Evolutionary conservation across 2,797 vertebrate genomes (phyloP).

Genomic region (Cyprinodon diabolis): DNA sequence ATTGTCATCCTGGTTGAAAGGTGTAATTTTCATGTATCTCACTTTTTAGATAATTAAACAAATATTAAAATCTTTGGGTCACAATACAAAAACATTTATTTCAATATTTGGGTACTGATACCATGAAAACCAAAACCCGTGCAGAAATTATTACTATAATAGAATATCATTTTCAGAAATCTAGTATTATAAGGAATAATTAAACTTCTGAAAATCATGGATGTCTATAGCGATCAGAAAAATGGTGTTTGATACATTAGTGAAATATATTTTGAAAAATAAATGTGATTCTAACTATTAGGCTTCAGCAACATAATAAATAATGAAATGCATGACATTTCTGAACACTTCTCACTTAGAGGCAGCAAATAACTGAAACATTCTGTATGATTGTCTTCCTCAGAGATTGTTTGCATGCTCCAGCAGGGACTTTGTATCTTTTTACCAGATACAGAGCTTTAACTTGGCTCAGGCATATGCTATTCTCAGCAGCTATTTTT

Average conservation of each 20-base stretch:
- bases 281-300: neutral
- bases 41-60: neutral
- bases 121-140: neutral
- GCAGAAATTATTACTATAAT: neutral
- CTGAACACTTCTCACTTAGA: slow-evolving; percentile 33
- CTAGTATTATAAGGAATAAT: too few species aligned
- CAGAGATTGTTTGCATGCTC: slow-evolving; percentile 33
- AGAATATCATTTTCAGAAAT: too few species aligned
- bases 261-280: slow-evolving; percentile 1
- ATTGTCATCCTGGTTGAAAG: neutral
- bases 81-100: too few species aligned
- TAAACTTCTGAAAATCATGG: neutral
- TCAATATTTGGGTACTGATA: too few species aligned
- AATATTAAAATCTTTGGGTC: neutral
- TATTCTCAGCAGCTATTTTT: slow-evolving; percentile 61
- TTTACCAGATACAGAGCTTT: slow-evolving; percentile 35
- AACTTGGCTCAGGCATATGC: slow-evolving; percentile 56
- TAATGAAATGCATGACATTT: slow-evolving; percentile 4
- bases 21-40: neutral
- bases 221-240: neutral
- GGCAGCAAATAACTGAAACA: slow-evolving; percentile 43
- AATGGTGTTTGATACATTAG: neutral
- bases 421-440: slow-evolving; percentile 44
- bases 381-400: slow-evolving; percentile 39
- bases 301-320: neutral